Evolutionary conservation across 2,113 vertebrate species (phyloP).

Genomic region (Stomatorhinus ivindoensis): DNA sequence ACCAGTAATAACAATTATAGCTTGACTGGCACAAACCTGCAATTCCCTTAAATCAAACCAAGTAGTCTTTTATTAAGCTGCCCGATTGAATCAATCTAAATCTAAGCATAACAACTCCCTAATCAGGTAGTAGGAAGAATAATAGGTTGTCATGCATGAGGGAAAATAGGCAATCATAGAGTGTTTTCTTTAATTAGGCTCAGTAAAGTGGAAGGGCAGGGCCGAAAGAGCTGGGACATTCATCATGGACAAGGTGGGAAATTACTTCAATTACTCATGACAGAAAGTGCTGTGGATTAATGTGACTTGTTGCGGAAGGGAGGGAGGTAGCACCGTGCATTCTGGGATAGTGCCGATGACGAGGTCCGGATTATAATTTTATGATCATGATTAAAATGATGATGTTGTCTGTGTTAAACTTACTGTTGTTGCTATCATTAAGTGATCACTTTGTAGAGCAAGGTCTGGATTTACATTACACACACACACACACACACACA

Average conservation of each 20-base stretch:
- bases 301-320: conserved; percentile 49
- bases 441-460: background rate
- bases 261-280: conserved; percentile 91
- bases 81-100: conserved; percentile 99
- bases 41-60: conserved; percentile 86
- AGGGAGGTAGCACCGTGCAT: background rate
- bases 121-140: conserved; percentile 99
- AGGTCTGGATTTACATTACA: background rate
- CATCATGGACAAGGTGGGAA: conserved; percentile 99
- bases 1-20: conserved; percentile 79
- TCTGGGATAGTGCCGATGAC: background rate
- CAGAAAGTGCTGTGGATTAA: conserved; percentile 72
- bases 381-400: conserved; percentile 2
- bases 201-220: conserved; percentile 90
- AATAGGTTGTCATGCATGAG: conserved; percentile 99
- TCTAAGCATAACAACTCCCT: conserved; percentile 99
- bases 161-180: conserved; percentile 99
- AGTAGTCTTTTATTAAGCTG: conserved; percentile 97
- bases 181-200: conserved; percentile 99
- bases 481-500: too few species aligned
- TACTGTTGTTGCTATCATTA: background rate
- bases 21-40: conserved; percentile 69
- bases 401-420: background rate
- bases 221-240: conserved; percentile 85
- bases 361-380: background rate